Evolutionary conservation across 2,797 vertebrate genomes (phyloP), one percentile per base, ranked within the genome.

Genomic region (Coccyzus lansbergi): DNA sequence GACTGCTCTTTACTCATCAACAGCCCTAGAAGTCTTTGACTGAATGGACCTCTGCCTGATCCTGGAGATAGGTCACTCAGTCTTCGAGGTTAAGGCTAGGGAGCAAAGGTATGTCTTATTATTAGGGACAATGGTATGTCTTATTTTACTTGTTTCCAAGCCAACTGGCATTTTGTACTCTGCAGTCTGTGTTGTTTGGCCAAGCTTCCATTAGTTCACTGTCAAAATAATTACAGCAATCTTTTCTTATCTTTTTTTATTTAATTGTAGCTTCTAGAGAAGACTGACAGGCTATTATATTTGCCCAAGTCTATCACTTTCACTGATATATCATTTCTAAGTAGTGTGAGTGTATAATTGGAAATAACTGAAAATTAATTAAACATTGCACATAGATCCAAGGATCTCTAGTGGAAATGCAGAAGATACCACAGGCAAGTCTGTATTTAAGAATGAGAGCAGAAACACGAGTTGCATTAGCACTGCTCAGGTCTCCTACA

Each of bases 361-460:
- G 60, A 81, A 96, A 94, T 78, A 95, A 92, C 20, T 95, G 78
- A 53, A 97, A 97, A 97, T 96, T 93, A 93, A 96, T 81, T 92
- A 93, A 96, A 87, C n/a, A 89, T 55, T 91, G 36, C 58, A 78
- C 15, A 79, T 48, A 91, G 88, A 76, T 82, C 71, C 7, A 28
- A 64, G 72, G 60, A 87, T 55, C 16, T 62, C 38, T 86, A 65
- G 24, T 51, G 65, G 75, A 84, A 93, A 87, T 1, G 21, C 28
- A 58, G 44, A 83, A 53, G 33, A 75, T 38, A 88, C 13, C 74
- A 58, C 10, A 72, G 58, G 15, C 24, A 83, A 91, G 15, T 46
- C 64, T 63, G 19, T 29, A 56, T 85, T 87, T 86, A 70, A 52
- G 63, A 77, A 92, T n/a, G 13, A 77, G 40, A 19, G 17, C 8